Conservation (phyloP, 2,113 vertebrate species). For the Neogobius melanostomus region DNA sequence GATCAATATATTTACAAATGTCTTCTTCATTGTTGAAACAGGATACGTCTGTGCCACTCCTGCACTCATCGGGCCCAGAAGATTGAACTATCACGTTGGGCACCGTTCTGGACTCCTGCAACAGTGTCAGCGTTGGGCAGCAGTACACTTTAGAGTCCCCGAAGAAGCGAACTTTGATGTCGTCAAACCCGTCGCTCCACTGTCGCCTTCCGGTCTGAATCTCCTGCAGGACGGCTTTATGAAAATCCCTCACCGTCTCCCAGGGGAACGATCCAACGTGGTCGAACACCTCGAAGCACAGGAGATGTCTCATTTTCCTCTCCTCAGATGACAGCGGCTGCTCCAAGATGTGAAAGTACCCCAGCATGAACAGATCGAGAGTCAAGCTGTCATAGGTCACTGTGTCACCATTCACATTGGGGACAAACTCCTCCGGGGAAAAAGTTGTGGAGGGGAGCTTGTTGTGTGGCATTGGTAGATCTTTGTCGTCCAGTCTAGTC, state of each 20-base stretch:
- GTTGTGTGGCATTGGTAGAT: background rate
- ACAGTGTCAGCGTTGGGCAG: background rate
- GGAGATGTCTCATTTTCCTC: constrained; percentile 87
- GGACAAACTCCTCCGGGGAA: constrained; percentile 90
- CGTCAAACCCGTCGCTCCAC: constrained; percentile 90
- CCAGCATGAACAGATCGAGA: constrained; percentile 93
- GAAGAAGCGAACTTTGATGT: constrained; percentile 87
- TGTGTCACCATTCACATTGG: constrained; percentile 70
- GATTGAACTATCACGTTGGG: constrained; percentile 51
- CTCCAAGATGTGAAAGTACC: constrained; percentile 94
- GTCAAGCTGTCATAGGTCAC: constrained; percentile 81
- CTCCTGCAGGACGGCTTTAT: constrained; percentile 86
- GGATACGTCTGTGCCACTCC: constrained; percentile 46
- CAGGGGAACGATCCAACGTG: constrained; percentile 85
- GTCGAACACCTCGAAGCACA: constrained; percentile 96
- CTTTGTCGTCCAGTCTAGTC: constrained; percentile 37
- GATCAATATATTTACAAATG: constrained; percentile 89
- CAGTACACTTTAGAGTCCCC: constrained; percentile 48
- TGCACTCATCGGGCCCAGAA: constrained; percentile 27
- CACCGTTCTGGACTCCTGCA: constrained; percentile 23
- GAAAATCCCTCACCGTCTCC: constrained; percentile 84
- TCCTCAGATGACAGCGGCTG: constrained; percentile 84
- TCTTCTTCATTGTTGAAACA: constrained; percentile 83
- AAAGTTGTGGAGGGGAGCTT: constrained; percentile 55
- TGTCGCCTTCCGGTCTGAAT: constrained; percentile 81